A percentile compares a stretch with the other conserved stretches of the same genome.
These are phyloP conservation scores for Oreocharis arfaki DNA, from an alignment of 2,113 vertebrate species.

Conservation along the genomic window DNA sequence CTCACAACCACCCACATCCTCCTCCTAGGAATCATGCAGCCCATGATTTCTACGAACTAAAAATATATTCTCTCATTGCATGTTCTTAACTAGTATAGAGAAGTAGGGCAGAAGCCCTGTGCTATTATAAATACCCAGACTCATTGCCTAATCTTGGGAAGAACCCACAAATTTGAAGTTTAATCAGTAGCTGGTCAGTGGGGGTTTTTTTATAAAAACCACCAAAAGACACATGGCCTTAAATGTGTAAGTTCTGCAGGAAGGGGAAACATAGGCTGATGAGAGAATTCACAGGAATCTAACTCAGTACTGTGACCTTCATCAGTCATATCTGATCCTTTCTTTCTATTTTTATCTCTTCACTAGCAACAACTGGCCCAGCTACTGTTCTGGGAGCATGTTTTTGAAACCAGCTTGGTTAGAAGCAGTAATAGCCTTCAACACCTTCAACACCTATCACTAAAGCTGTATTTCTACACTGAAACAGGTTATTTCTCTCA, in stretches of 20 bases:
- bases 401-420: neutral
- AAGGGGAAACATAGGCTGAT: neutral
- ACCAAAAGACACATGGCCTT: neutral
- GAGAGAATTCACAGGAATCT: neutral
- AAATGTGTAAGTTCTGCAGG: neutral
- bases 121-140: neutral
- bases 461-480: neutral
- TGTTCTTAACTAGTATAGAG: neutral
- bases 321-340: constrained; percentile 5
- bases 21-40: neutral
- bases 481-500: neutral
- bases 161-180: neutral
- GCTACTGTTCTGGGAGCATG: neutral
- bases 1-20: neutral
- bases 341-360: neutral
- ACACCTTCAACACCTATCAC: neutral
- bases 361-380: neutral
- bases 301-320: neutral
- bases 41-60: neutral
- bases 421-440: neutral
- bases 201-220: neutral
- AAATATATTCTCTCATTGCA: neutral
- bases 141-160: neutral
- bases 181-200: neutral
- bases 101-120: neutral